These are phyloP conservation scores for Carabus problematicus DNA, from an alignment of 2,888 invertebrate genomes.

Conservation along the genomic window DNA sequence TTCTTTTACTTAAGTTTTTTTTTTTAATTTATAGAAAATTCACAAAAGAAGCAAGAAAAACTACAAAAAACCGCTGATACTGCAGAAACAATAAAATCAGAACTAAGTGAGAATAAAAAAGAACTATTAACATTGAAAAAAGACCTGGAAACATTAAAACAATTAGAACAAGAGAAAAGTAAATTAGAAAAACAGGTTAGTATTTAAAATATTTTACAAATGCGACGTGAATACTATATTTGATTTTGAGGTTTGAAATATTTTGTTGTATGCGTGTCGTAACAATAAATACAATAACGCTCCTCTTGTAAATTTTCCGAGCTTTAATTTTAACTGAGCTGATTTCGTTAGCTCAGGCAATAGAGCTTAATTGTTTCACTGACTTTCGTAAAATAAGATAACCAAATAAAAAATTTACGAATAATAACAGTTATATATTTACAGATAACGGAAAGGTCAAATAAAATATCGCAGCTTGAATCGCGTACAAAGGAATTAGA, in stretches of 20 bases:
- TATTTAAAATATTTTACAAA: too few species aligned
- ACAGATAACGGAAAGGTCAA: slow-evolving; percentile 69
- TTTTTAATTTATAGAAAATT: slow-evolving; percentile 28
- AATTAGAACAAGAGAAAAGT: slow-evolving; percentile 34
- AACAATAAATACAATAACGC: too few species aligned
- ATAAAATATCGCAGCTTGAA: slow-evolving; percentile 70
- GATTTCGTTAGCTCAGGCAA: too few species aligned
- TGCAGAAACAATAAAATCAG: slow-evolving; percentile 21
- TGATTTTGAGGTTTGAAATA: too few species aligned
- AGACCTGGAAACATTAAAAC: slow-evolving; percentile 30
- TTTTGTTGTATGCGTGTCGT: too few species aligned
- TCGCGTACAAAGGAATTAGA: slow-evolving; percentile 72
- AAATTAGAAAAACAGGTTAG: slow-evolving; percentile 25
- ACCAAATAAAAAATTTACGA: background rate
- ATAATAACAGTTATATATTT: slow-evolving; percentile 45
- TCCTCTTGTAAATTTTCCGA: too few species aligned
- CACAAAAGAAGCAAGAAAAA: slow-evolving; percentile 38
- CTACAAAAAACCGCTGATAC: slow-evolving; percentile 22
- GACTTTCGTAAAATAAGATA: slow-evolving; percentile 1
- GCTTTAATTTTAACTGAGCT: too few species aligned
- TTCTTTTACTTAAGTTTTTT: slow-evolving; percentile 13
- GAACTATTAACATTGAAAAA: slow-evolving; percentile 26
- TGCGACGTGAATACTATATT: too few species aligned
- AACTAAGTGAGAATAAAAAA: slow-evolving; percentile 25
- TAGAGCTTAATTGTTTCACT: too few species aligned